phyloP scores from a whole-genome alignment of 2,888 invertebrate species.

The Sphaerophoria rueppellii region DNA sequence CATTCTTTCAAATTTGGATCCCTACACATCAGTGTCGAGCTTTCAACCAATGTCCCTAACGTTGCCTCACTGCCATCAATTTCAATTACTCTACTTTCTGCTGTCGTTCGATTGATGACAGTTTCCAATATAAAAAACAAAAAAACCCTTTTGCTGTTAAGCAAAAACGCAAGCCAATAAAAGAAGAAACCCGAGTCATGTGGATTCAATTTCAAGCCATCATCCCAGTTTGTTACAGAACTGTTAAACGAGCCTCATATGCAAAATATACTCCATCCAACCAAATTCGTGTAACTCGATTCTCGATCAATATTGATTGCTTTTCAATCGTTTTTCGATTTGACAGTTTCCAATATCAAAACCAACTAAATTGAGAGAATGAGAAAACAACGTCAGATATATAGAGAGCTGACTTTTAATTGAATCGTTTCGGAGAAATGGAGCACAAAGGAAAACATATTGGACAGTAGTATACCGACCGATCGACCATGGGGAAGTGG shows the following conservation, averaged over 20 bases:
- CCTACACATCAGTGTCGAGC: neutral
- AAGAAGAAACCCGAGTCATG: slow-evolving; percentile 33
- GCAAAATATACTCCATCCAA: slow-evolving; percentile 39
- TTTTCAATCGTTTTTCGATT: slow-evolving; percentile 66
- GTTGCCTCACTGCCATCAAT: slow-evolving; percentile 35
- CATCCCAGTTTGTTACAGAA: slow-evolving; percentile 48
- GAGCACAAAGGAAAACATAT: slow-evolving; percentile 7
- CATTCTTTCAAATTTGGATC: slow-evolving; percentile 35
- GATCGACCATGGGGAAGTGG: neutral
- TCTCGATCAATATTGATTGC: slow-evolving; percentile 71
- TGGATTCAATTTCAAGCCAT: slow-evolving; percentile 50
- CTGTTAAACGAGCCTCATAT: slow-evolving; percentile 29
- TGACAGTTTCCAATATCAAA: slow-evolving; percentile 46
- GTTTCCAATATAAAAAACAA: neutral
- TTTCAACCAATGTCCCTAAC: neutral
- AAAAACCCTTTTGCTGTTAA: neutral
- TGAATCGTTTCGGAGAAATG: slow-evolving; percentile 47
- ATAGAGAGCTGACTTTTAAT: slow-evolving; percentile 51
- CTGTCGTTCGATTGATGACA: slow-evolving; percentile 20
- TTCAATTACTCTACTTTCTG: slow-evolving; percentile 53
- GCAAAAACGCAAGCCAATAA: neutral
- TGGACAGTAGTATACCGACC: neutral
- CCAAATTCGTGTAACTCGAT: slow-evolving; percentile 19
- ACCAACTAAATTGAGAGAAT: neutral
- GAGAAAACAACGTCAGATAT: slow-evolving; percentile 6